Evolutionary conservation across 2,113 vertebrate species (phyloP), one percentile per base, ranked within the genome.

Genomic region (Copsychus sechellarum): DNA sequence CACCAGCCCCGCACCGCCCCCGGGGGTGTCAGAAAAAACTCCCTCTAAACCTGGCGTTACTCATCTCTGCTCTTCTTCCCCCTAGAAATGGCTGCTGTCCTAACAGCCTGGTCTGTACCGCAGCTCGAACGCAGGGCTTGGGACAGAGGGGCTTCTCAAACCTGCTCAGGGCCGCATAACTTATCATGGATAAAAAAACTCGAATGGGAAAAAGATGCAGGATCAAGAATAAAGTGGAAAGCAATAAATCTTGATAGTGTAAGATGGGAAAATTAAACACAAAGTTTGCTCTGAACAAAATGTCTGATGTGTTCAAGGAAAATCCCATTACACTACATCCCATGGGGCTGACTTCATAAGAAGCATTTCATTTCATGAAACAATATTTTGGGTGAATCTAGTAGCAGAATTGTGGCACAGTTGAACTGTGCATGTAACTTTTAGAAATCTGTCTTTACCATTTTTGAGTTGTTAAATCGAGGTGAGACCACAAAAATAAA

Each of bases 401-500:
- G 57, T 11, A 33, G 43, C 20, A 88, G 60, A 42, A 38, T 28
- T 51, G 34, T 5, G 10, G 34, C 18, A 9, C 9, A 12, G 14
- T 7, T 2, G 5, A 56, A 51, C 47, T 1, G 1, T 24, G 17
- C n/a, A 10, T 2, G 0, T 22, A 65, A 23, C n/a, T 24, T 9
- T 22, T 17, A 51, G 38, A 58, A 47, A 64, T 29, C 50, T 24
- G 2, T 9, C 40, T 48, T 38, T 43, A 17, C 43, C 17, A 2
- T 25, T 62, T 85, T 50, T 54, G 29, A 61, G 9, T 61, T 66
- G 33, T 62, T 80, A 72, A 71, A 81, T 67, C 40, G 43, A 92
- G 25, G n/a, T 45, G 54, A 77, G 38, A 42, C 43, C 40, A 43
- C 38, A 36, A 54, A 86, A 64, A 77, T 29, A 65, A 86, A 58